These are phyloP conservation scores for Neodiprion pinetum DNA, from an alignment of 1,140 invertebrate species.

Conservation along the genomic window DNA sequence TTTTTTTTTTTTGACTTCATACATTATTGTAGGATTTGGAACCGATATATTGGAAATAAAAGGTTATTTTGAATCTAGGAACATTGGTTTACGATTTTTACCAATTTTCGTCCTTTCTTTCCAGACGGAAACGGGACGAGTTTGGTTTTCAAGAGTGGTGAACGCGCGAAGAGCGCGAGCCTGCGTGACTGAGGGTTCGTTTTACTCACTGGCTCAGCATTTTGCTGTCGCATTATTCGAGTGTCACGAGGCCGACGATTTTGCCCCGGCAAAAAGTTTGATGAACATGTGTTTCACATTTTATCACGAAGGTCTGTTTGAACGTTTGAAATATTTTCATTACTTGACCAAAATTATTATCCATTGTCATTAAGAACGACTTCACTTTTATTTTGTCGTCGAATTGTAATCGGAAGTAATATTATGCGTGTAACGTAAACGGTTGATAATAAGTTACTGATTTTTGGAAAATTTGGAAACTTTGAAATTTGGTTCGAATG, in stretches of 20 bases:
- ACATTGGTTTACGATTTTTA: background rate
- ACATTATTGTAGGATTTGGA: no score
- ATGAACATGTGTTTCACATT: constrained; percentile 89
- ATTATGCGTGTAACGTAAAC: background rate
- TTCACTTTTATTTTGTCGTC: constrained; percentile 21
- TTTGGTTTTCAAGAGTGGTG: constrained; percentile 78
- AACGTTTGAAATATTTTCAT: constrained; percentile 16
- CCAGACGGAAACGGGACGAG: constrained; percentile 66
- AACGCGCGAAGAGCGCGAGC: constrained; percentile 75
- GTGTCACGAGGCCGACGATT: constrained; percentile 80
- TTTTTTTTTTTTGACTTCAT: background rate
- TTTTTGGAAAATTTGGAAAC: no score
- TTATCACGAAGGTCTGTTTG: constrained; percentile 72
- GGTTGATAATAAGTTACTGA: no score
- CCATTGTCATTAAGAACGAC: constrained; percentile 8
- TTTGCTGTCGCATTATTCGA: constrained; percentile 81
- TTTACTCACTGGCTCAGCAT: constrained; percentile 79
- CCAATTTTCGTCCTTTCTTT: background rate
- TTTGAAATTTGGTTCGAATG: no score
- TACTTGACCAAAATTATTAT: background rate
- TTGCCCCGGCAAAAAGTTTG: constrained; percentile 76
- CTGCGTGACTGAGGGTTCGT: constrained; percentile 74
- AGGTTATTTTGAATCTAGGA: constrained; percentile 14
- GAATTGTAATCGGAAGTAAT: background rate
- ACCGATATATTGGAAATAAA: no score